Base-by-base conservation (phyloP, 1,140 invertebrate genomes). In the Drosophila burlai region DNA sequence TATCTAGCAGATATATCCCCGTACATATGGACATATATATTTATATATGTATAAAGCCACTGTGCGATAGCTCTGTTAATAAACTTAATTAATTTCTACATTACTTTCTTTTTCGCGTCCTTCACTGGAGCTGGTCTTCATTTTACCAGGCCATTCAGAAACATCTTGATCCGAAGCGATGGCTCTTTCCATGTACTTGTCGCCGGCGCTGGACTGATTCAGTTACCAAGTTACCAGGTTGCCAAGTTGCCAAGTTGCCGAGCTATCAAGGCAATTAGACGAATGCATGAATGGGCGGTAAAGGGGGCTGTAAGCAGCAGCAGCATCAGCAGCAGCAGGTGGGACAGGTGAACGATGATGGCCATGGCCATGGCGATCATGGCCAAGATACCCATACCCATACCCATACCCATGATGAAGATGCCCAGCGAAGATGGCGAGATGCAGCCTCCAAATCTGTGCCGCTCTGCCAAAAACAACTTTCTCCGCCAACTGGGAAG, bases 401-500 rank as follows among this genome's bases (percentile, higher is more conserved):
- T 46, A 46, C 45, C 47, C 50, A 54, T 54, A 54, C 18, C 34
- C 36, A 67, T 68, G 73, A 58, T 74, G 73, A 54, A 66, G 62
- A 63, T 69, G 72, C 73, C 59, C 80, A 82, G 47, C 57, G 62
- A 80, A 80, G 81, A 83, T 83, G 76, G 81, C 76, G 65, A 55
- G 57, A 40, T 76, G 73, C 61, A 71, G 65, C 67, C 67, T 63
- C 60, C 80, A 87, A 89, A 89, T 83, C 83, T 87, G 81, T 89
- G 81, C 83, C 83, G 83, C 83, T 65, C 63, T 45, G 76, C 82
- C 84, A 52, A 80, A 87, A 87, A 89, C 84, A 89, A 87, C 84
- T 87, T 87, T 87, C 84, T 78, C 84, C 76, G 59, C 45, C 55
- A 55, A 68, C 63, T 66, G 63, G 47, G 67, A 67, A 71, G 64